Evolutionary conservation across 2,113 vertebrate species (phyloP).

Genomic region (Budorcas taxicolor): DNA sequence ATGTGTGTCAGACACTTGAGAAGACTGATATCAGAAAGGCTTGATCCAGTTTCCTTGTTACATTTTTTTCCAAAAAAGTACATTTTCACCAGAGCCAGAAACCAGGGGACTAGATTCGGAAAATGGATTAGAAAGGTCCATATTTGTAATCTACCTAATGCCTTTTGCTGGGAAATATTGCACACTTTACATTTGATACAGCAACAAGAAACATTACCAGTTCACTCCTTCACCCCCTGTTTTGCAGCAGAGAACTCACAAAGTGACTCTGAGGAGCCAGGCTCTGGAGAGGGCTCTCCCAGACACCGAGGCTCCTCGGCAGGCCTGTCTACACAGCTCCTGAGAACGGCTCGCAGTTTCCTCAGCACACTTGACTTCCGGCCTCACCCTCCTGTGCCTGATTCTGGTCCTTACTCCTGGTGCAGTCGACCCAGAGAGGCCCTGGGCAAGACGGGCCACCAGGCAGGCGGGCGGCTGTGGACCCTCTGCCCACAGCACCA

Average conservation of each 20-base stretch:
- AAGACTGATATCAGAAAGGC: neutral
- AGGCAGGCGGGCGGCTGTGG: accelerated
- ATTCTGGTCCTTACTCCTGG: neutral
- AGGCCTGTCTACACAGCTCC: accelerated
- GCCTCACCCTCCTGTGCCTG: accelerated
- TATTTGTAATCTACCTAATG: neutral
- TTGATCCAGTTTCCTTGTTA: neutral
- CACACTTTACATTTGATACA: neutral
- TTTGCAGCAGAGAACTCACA: neutral
- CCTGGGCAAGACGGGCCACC: neutral
- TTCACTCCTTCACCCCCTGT: neutral
- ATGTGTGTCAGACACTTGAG: neutral
- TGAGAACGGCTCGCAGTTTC: accelerated
- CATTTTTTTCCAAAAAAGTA: neutral
- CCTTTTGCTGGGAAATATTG: neutral
- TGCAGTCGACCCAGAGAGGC: neutral
- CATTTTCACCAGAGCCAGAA: neutral
- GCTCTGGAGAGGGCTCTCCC: neutral
- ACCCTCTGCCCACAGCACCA: neutral
- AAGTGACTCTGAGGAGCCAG: too few species aligned
- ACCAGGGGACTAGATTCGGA: neutral
- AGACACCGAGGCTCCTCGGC: neutral
- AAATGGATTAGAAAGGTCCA: neutral
- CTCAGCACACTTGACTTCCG: accelerated
- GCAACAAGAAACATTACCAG: neutral